Evolutionary conservation across 2,797 vertebrate genomes (phyloP).

Genomic region (Erpetoichthys calabaricus): DNA sequence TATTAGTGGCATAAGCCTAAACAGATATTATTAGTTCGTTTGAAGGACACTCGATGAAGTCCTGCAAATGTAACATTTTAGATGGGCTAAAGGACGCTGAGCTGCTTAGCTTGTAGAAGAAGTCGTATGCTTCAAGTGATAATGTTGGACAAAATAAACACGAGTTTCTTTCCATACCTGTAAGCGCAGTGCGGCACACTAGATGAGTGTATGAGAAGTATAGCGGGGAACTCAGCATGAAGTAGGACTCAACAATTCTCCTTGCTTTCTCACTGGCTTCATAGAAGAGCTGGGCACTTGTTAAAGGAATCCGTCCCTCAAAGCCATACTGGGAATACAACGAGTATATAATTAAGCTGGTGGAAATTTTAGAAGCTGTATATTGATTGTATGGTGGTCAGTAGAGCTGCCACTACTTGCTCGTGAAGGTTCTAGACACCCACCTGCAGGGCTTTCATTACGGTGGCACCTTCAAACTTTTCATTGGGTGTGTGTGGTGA

Average conservation of each 20-base stretch:
- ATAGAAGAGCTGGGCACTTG: slow-evolving; percentile 81
- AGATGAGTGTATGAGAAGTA: slow-evolving; percentile 97
- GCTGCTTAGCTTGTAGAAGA: too few relatives aligned
- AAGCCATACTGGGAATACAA: slow-evolving; percentile 67
- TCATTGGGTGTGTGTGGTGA: slow-evolving; percentile 95
- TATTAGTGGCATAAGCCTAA: too few relatives aligned
- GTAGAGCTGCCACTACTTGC: neutral
- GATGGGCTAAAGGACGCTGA: too few relatives aligned
- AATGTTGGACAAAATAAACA: too few relatives aligned
- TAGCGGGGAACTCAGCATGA: slow-evolving; percentile 80
- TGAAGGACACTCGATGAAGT: too few relatives aligned
- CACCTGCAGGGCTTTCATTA: slow-evolving; percentile 85
- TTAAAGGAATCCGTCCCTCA: slow-evolving; percentile 76
- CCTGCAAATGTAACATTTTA: too few relatives aligned
- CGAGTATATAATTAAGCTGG: neutral
- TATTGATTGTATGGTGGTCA: neutral
- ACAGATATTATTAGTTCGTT: too few relatives aligned
- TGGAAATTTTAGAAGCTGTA: neutral
- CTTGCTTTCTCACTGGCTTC: slow-evolving; percentile 82
- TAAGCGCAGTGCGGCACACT: slow-evolving; percentile 85
- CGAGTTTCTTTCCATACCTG: slow-evolving; percentile 45
- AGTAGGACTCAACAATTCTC: slow-evolving; percentile 78
- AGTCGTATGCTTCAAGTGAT: too few relatives aligned
- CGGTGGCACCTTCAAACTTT: slow-evolving; percentile 89
- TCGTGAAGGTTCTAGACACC: neutral